Percentiles rank a stretch among this genome's conserved stretches.
These are phyloP conservation scores for Procambarus clarkii DNA, from an alignment of 1,140 invertebrate genomes.

Conservation along the genomic window DNA sequence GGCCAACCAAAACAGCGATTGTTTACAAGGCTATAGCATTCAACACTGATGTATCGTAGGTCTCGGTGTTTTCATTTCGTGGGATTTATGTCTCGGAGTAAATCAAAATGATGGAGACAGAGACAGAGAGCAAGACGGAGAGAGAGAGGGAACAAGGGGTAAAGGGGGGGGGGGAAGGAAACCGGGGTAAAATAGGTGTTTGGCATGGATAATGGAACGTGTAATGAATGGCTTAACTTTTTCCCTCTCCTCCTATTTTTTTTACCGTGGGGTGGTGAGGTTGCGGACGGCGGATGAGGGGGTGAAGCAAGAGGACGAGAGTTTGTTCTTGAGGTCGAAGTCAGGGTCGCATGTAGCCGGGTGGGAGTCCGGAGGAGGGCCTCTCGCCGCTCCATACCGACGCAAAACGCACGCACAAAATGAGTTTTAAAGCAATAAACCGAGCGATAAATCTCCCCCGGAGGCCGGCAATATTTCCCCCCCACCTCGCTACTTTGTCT, in stretches of 20 bases:
- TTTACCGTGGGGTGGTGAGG: too few relatives aligned
- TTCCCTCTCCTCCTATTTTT: not conserved
- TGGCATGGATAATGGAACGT: not conserved
- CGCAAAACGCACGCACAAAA: slow-evolving; percentile 62
- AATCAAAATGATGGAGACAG: slow-evolving; percentile 3
- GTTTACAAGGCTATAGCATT: not conserved
- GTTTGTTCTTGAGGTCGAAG: not conserved
- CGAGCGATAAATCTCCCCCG: slow-evolving; percentile 42
- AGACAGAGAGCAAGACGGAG: not conserved
- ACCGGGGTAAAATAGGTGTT: not conserved
- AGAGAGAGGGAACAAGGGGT: too few relatives aligned
- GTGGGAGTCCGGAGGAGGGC: not conserved
- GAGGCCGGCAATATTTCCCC: slow-evolving; percentile 57
- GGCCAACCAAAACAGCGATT: not conserved
- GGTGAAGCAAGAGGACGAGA: too few relatives aligned
- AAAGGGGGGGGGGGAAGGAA: too few relatives aligned
- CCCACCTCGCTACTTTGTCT: slow-evolving; percentile 54
- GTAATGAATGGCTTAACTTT: not conserved
- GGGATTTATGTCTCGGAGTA: not conserved
- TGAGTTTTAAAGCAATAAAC: slow-evolving; percentile 69
- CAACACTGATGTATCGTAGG: not conserved
- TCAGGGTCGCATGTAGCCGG: not conserved
- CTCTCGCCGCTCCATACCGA: slow-evolving; percentile 5
- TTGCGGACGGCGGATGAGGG: too few relatives aligned
- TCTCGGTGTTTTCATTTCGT: not conserved